Evolutionary conservation across 1,140 invertebrate species (phyloP), one percentile per base, ranked within the genome.

Genomic region (Neuroterus valhalla): DNA sequence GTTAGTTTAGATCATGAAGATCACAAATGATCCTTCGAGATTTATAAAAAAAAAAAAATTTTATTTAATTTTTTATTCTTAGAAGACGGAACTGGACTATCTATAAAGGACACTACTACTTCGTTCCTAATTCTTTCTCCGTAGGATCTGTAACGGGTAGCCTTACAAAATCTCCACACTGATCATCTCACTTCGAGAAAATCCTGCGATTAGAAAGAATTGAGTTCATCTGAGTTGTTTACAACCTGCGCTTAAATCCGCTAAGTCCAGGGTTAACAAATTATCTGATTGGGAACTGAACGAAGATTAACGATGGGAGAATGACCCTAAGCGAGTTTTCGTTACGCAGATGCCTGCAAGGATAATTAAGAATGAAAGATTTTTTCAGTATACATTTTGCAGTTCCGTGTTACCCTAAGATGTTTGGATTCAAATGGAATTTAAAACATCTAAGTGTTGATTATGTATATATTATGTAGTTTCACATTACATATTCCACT

Each of bases 221-320:
- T 55, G 21, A 55, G 23, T 55, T 23, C 52, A 55, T 38, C 23
- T 55, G 23, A 55, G 23, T 55, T 55, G 52, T 55, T 62, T 62
- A 62, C 55, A 62, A 62, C 55, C 55, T 62, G 55, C 21, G 26
- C 23, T 26, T 62, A 62, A 62, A 23, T 62, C 23, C 21, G 26
- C 15, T 26, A 62, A 62, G 23, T 62, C 23, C 55, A 23, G 55
- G 26, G 55, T 62, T 62, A 62, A 62, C 55, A 23, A 62, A 62
- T 62, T 62, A 62, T 62, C 55, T 62, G 55, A 62, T 26, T 62
- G 10, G n/a, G 55, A 26, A 31, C 55, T 62, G 23, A 62, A 62
- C 55, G 55, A 62, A 62, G 31, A 62, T 62, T 62, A 62, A 62
- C 55, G 55, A 62, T 62, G 55, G 55, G 55, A 62, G 55, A 62